A percentile compares a stretch with the other conserved stretches of the same genome.
Conservation (phyloP, 2,888 invertebrate genomes). For the Crematogaster levior region DNA sequence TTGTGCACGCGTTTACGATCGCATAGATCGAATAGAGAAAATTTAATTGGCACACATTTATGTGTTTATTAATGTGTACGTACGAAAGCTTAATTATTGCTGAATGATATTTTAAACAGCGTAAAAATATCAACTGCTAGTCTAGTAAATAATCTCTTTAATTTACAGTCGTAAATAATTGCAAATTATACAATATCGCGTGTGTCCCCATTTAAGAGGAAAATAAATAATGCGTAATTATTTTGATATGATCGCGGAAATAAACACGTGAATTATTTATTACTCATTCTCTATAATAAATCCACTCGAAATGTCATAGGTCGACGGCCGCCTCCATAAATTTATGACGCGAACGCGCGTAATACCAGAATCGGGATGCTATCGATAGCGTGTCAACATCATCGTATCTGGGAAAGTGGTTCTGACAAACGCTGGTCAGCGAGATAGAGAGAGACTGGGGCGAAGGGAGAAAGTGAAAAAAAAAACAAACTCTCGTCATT, state of each 20-base stretch:
- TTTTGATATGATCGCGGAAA: background rate
- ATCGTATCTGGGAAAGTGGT: conserved; percentile 6
- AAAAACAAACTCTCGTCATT: conserved; percentile 71
- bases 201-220: background rate
- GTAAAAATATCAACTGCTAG: background rate
- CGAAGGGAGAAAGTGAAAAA: conserved; percentile 52
- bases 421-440: conserved; percentile 16
- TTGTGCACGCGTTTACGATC: conserved; percentile 22
- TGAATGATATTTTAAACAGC: background rate
- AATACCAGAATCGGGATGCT: background rate
- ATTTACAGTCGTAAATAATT: background rate
- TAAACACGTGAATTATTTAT: conserved; percentile 13
- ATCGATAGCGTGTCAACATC: conserved; percentile 11
- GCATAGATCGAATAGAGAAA: too few species aligned
- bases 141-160: background rate
- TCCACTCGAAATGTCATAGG: background rate
- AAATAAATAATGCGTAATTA: background rate
- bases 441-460: background rate
- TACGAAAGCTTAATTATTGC: background rate
- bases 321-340: conserved; percentile 12
- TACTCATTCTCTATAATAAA: background rate
- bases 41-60: too few species aligned
- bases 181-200: conserved; percentile 1
- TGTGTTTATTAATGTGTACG: background rate
- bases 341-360: conserved; percentile 3